Evolutionary conservation across 2,113 vertebrate genomes (phyloP).

Genomic region (Rhinichthys klamathensis): DNA sequence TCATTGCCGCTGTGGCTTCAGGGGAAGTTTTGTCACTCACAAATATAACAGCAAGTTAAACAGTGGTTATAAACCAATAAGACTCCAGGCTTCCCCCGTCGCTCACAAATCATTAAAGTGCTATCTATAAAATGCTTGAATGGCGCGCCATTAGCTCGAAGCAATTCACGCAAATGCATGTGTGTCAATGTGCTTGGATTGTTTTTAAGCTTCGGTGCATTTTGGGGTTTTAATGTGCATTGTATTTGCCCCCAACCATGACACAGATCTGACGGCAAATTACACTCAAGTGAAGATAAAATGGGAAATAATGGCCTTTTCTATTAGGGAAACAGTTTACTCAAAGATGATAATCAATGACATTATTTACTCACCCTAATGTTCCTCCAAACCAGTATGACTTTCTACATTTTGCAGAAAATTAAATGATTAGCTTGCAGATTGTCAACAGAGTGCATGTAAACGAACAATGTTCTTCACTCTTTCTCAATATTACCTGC

Average conservation of each 20-base stretch:
- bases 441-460: too few species aligned
- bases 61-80: constrained; percentile 6
- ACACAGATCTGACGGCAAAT: background rate
- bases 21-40: constrained; percentile 16
- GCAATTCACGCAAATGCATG: background rate
- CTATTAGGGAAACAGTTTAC: background rate
- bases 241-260: constrained; percentile 58
- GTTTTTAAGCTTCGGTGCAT: constrained; percentile 48
- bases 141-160: background rate
- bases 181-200: background rate
- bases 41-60: constrained; percentile 2
- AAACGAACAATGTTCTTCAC: too few species aligned
- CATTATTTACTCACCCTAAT: too few species aligned
- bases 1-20: background rate
- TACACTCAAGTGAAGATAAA: too few species aligned
- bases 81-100: background rate
- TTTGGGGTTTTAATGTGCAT: constrained; percentile 46
- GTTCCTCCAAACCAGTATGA: background rate
- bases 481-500: too few species aligned
- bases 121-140: constrained; percentile 42
- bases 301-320: background rate
- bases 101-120: constrained; percentile 26
- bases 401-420: background rate
- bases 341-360: background rate
- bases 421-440: too few species aligned